Base-by-base conservation (phyloP, 2,797 vertebrate species). In the Eospalax fontanierii region DNA sequence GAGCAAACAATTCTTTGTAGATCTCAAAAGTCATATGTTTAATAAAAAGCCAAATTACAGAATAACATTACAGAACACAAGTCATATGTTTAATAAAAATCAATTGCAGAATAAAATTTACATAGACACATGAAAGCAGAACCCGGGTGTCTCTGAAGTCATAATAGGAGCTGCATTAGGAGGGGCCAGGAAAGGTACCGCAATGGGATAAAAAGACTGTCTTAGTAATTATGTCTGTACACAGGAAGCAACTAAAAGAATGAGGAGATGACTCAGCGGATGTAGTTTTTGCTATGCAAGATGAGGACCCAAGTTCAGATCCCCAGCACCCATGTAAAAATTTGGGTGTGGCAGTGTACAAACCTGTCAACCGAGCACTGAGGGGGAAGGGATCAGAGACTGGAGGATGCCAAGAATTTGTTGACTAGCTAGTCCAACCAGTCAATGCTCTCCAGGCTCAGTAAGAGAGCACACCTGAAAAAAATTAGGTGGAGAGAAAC, bases 51-150 rank as follows among this genome's bases (percentile, higher is more conserved):
- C n/a, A n/a, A n/a, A n/a, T n/a, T n/a, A n/a, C n/a, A n/a, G n/a
- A n/a, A n/a, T n/a, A n/a, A n/a, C n/a, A n/a, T n/a, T n/a, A n/a
- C n/a, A n/a, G n/a, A n/a, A n/a, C n/a, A n/a, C n/a, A n/a, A n/a
- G n/a, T n/a, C n/a, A n/a, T n/a, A n/a, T n/a, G n/a, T n/a, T n/a
- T n/a, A n/a, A n/a, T 33, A 43, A 46, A 88, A 68, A 61, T 2
- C 59, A 93, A 14, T 63, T 68, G 3, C 18, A 79, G 50, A 57
- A 80, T 84, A 30, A 94, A 93, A 63, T 78, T 33, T 38, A 89
- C 26, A 10, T 75, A 26, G 65, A 43, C 24, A 63, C 57, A 59
- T 71, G 28, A 74, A 87, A 92, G 70, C 12, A 89, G 50, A 81
- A 26, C 15, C 54, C 83, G 8, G 33, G 22, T 76, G 12, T 70